These are phyloP conservation scores for Chelonus formosanus DNA, from an alignment of 2,888 invertebrate species.

Conservation along the genomic window DNA sequence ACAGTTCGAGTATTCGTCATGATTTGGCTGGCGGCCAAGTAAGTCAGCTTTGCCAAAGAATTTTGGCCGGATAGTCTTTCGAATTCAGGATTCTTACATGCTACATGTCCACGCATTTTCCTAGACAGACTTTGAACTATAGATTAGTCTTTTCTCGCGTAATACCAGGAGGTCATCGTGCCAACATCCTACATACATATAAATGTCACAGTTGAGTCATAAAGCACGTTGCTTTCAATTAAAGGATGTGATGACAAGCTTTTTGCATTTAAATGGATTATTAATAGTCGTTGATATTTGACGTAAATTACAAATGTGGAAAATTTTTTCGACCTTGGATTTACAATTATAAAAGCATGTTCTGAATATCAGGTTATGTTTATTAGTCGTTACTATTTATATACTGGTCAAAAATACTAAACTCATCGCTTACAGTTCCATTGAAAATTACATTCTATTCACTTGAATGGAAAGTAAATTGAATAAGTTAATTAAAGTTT, in stretches of 20 bases:
- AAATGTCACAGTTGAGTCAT: constrained; percentile 16
- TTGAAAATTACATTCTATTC: no score
- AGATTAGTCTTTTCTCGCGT: not conserved
- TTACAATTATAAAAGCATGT: not conserved
- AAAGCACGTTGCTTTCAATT: not conserved
- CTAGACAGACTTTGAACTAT: constrained; percentile 1
- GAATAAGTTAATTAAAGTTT: no score
- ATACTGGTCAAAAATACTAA: no score
- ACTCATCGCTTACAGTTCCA: no score
- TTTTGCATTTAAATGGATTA: not conserved
- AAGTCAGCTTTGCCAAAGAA: constrained; percentile 56
- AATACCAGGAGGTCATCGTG: constrained; percentile 14
- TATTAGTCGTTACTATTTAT: no score
- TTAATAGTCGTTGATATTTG: constrained; percentile 18
- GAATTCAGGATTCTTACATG: constrained; percentile 38
- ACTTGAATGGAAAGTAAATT: no score
- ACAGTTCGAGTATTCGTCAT: constrained; percentile 50
- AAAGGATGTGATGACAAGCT: constrained; percentile 2
- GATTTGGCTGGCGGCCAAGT: constrained; percentile 54
- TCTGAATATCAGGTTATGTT: no score
- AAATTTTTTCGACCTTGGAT: not conserved
- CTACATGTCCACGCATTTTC: constrained; percentile 1
- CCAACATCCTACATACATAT: constrained; percentile 9
- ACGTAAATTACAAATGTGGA: constrained; percentile 8
- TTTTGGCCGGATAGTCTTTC: constrained; percentile 45